Conservation (phyloP, 2,888 invertebrate species). For the Iselma pallidipennis region DNA sequence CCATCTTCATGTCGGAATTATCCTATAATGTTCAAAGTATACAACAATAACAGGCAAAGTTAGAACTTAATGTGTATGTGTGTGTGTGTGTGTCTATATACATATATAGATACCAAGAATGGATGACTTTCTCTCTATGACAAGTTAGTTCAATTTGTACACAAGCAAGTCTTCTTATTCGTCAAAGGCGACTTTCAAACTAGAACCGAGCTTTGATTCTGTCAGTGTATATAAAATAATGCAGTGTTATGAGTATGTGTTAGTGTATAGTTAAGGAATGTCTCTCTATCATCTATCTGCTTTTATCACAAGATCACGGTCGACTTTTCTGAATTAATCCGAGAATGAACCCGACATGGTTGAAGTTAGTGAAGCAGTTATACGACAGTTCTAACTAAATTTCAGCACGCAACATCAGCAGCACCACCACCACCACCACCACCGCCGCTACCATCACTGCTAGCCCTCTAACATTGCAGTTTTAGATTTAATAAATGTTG, state of each 20-base stretch:
- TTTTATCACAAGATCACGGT: neutral
- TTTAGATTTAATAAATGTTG: neutral
- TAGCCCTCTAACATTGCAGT: neutral
- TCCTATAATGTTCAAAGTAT: no score
- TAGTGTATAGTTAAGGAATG: no score
- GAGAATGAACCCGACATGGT: neutral
- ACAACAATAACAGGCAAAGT: neutral
- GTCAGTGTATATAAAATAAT: neutral
- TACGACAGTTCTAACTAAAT: neutral
- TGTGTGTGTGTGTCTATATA: no score
- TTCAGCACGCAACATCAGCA: neutral
- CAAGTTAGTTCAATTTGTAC: slow-evolving; percentile 1
- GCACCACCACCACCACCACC: no score
- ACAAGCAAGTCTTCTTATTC: neutral
- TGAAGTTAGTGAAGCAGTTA: neutral
- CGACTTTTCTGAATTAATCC: neutral
- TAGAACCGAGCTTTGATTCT: neutral
- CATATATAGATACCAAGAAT: neutral
- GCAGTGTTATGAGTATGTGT: neutral
- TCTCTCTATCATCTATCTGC: no score
- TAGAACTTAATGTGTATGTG: no score
- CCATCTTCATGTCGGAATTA: neutral
- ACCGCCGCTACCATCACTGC: neutral
- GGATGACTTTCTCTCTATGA: neutral
- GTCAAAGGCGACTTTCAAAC: neutral